Evolutionary conservation across 2,113 vertebrate genomes (phyloP).

Genomic region (Phyllostomus discolor): DNA sequence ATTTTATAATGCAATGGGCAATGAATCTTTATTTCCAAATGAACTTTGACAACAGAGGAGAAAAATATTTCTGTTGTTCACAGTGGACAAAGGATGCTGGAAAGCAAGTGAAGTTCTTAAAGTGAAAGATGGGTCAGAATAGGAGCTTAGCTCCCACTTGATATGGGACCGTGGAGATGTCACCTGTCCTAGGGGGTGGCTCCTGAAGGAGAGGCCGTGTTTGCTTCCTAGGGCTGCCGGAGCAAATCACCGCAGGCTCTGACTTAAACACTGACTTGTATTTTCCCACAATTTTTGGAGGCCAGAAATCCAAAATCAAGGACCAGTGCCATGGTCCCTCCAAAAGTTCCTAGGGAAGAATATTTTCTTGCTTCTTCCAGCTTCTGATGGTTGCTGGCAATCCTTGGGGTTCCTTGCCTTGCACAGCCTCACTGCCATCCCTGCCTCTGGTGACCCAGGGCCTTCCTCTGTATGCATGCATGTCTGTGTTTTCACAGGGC

Average conservation of each 20-base stretch:
- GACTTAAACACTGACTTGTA: neutral
- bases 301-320: neutral
- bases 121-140: neutral
- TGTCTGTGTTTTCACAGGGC: neutral
- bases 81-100: neutral
- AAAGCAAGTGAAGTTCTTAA: neutral
- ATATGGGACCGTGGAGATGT: neutral
- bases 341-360: neutral
- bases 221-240: fast-evolving
- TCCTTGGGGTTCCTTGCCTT: neutral
- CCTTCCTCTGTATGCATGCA: too few species aligned
- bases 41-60: neutral
- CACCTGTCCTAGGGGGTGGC: neutral
- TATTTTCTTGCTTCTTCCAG: neutral
- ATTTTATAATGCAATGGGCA: neutral
- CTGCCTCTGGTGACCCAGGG: neutral
- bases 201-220: neutral
- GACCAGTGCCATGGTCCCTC: fast-evolving
- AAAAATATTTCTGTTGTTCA: neutral
- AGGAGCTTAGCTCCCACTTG: neutral
- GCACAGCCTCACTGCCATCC: fast-evolving
- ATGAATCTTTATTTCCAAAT: neutral
- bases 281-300: neutral
- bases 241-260: neutral
- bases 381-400: neutral